A percentile compares a stretch with the other conserved stretches of the same genome.
Evolutionary conservation across 2,113 vertebrate genomes (phyloP).

Genomic region (Chlamydotis undulata): DNA sequence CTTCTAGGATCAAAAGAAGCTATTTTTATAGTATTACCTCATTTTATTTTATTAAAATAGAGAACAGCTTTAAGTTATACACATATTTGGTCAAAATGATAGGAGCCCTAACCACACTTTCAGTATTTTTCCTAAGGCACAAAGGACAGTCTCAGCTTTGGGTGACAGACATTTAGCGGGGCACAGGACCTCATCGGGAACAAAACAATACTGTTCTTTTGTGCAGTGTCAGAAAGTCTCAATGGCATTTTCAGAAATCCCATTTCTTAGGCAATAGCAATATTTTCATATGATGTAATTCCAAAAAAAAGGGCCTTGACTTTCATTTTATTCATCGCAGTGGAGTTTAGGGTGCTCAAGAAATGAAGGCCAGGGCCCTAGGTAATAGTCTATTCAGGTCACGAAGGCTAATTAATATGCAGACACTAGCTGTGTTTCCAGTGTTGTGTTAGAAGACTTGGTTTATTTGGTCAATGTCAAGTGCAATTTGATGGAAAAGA

Average conservation of each 20-base stretch:
- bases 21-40: constrained; percentile 59
- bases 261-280: background rate
- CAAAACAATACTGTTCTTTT: background rate
- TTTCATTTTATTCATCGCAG: constrained; percentile 44
- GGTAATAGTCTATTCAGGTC: constrained; percentile 69
- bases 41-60: constrained; percentile 62
- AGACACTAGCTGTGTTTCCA: constrained; percentile 40
- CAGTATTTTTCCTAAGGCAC: background rate
- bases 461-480: constrained; percentile 62
- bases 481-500: constrained; percentile 8
- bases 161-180: background rate
- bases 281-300: constrained; percentile 21
- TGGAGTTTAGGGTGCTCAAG: constrained; percentile 53
- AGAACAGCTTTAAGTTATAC: constrained; percentile 29
- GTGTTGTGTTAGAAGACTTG: constrained; percentile 48
- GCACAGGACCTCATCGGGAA: background rate
- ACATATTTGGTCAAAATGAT: background rate
- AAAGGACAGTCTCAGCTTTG: background rate
- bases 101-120: background rate
- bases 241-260: constrained; percentile 30
- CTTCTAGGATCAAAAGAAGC: constrained; percentile 52
- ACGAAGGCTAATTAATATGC: constrained; percentile 70
- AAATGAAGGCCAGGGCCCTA: constrained; percentile 67
- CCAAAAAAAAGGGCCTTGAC: constrained; percentile 44
- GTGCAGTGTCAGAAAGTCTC: background rate